phyloP scores from a whole-genome alignment of 2,113 vertebrate genomes.

The Zapus hudsonius region DNA sequence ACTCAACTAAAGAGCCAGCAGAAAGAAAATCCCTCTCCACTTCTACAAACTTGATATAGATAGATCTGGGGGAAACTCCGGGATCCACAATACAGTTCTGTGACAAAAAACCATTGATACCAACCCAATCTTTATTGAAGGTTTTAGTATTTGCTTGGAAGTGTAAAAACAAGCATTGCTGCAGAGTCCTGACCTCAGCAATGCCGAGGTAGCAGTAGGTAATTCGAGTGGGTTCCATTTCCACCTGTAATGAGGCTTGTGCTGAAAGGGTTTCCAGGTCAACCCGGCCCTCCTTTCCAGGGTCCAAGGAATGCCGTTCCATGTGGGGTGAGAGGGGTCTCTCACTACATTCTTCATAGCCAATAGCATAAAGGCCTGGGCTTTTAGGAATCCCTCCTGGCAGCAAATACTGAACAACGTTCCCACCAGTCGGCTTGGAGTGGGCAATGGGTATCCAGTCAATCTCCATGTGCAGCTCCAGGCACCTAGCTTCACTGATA shows the following conservation, averaged over 20 bases:
- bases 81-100: constrained; percentile 91
- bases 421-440: constrained; percentile 90
- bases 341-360: constrained; percentile 89
- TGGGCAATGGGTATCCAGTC: constrained; percentile 96
- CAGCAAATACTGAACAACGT: constrained; percentile 93
- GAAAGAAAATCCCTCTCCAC: constrained; percentile 99
- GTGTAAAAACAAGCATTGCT: constrained; percentile 96
- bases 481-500: constrained; percentile 95
- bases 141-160: constrained; percentile 95
- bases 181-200: constrained; percentile 95
- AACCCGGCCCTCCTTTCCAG: constrained; percentile 76
- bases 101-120: constrained; percentile 93
- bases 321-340: constrained; percentile 77
- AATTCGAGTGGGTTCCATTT: constrained; percentile 87
- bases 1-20: constrained; percentile 97
- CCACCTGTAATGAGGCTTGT: constrained; percentile 84
- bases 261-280: constrained; percentile 84
- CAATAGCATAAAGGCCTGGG: constrained; percentile 95
- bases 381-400: constrained; percentile 96
- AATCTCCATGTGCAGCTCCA: constrained; percentile 98
- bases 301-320: constrained; percentile 72
- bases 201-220: constrained; percentile 98
- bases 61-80: constrained; percentile 85
- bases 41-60: constrained; percentile 98
- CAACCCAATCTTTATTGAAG: constrained; percentile 89